Base-by-base conservation (phyloP, 2,888 invertebrate species). In the Drosophila mettleri region DNA sequence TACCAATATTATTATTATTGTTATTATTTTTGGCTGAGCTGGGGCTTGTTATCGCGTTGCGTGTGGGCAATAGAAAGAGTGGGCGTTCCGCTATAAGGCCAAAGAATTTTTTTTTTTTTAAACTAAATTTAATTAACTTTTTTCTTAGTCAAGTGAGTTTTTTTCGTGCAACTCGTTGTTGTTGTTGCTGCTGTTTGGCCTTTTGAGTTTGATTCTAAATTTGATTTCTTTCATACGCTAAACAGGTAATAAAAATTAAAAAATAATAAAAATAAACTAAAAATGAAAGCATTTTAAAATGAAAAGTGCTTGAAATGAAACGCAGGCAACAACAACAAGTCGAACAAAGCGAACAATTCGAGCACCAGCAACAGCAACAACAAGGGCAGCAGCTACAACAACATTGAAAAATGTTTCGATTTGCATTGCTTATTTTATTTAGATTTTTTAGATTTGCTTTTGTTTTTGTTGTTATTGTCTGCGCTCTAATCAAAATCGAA, bases 401-500 rank as follows among this genome's bases (percentile, higher is more conserved):
- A 45, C 45, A 54, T 54, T 69, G 41, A 45, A 43, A 58, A 46
- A 60, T 51, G 43, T 41, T 66, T 72, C 74, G 62, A 86, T 82
- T 82, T 80, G 83, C 71, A 72, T 85, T 69, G 73, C 69, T 49
- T 60, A 54, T 69, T 69, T 68, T 20, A 45, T 45, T 74, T 64
- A 41, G 61, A 34, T 45, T 53, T 55, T 45, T 74, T 64, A 41
- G 61, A 34, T 45, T 53, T 55, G 27, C 20, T 38, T 18, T 51
- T 27, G 36, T 51, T 55, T 27, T 55, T 67, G 27, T 38, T 60
- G 39, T 29, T 64, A 27, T 43, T 73, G 58, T 57, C 59, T 65
- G 51, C 8, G 51, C 73, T 62, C 63, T 72, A 81, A 86, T 78
- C 87, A 72, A 68, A 82, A 68, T 60, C 68, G 48, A 61, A 81